phyloP scores from a whole-genome alignment of 2,888 invertebrate genomes.

The Pollenia griseotomentosa region DNA sequence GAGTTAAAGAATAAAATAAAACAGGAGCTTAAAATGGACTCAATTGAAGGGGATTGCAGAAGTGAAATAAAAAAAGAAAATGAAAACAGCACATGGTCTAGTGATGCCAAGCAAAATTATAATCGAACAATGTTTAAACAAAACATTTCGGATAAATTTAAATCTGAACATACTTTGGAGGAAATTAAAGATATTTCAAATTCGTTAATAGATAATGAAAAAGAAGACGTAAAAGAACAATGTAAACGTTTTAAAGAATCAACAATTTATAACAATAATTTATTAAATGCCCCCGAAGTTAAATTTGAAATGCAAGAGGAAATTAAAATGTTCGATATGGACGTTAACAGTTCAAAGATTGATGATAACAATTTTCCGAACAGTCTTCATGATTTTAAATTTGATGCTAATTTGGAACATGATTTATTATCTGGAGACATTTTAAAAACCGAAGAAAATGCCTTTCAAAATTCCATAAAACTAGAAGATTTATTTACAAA shows the following conservation, averaged over 20 bases:
- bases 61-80: conserved; percentile 9
- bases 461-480: conserved; percentile 50
- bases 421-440: conserved; percentile 33
- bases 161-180: neutral
- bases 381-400: conserved; percentile 52
- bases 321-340: conserved; percentile 58
- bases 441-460: conserved; percentile 46
- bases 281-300: conserved; percentile 30
- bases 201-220: neutral
- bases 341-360: conserved; percentile 10
- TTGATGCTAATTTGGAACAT: conserved; percentile 31
- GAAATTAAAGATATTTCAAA: conserved; percentile 2
- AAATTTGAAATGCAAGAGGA: conserved; percentile 58
- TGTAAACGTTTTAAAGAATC: conserved; percentile 44
- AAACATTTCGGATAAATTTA: conserved; percentile 7
- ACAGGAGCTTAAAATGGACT: conserved; percentile 65
- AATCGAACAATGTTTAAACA: neutral
- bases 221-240: neutral
- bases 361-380: conserved; percentile 48
- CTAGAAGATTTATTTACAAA: conserved; percentile 64
- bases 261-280: conserved; percentile 1
- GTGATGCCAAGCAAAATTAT: neutral
- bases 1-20: conserved; percentile 76
- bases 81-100: neutral
- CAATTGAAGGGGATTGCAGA: conserved; percentile 22